These are phyloP conservation scores for Cydia amplana DNA, from an alignment of 1,140 invertebrate genomes.

Conservation along the genomic window DNA sequence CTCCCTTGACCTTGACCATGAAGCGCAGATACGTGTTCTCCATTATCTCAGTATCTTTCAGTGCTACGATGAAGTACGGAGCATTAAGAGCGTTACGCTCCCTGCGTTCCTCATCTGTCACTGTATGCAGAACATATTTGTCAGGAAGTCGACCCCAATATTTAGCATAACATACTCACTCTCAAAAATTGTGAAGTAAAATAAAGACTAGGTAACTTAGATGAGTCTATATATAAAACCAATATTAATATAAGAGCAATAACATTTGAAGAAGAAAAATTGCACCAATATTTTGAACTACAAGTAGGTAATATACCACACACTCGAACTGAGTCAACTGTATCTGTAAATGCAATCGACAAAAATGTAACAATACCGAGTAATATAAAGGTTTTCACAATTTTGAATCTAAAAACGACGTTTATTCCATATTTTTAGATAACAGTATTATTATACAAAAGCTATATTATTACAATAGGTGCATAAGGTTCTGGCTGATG, in stretches of 20 bases:
- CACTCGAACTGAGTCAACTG: no score
- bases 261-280: no score
- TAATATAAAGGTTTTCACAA: not conserved
- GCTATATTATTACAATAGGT: no score
- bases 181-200: not conserved
- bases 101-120: conserved; percentile 86
- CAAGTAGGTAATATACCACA: no score
- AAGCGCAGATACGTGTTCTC: conserved; percentile 93
- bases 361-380: no score
- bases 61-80: conserved; percentile 89
- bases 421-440: no score
- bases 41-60: conserved; percentile 93
- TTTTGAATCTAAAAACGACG: not conserved
- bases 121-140: conserved; percentile 64
- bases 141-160: not conserved
- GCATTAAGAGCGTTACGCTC: conserved; percentile 85
- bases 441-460: no score
- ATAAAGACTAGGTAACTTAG: not conserved
- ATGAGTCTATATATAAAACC: no score
- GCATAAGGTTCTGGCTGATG: no score
- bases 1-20: conserved; percentile 93
- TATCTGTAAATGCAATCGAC: no score
- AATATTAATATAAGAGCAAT: no score
- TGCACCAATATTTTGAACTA: no score
- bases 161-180: not conserved